Percentiles rank a stretch among this genome's conserved stretches.
These are phyloP conservation scores for Muschampia plurimacula DNA, from an alignment of 2,888 invertebrate species.

Conservation along the genomic window DNA sequence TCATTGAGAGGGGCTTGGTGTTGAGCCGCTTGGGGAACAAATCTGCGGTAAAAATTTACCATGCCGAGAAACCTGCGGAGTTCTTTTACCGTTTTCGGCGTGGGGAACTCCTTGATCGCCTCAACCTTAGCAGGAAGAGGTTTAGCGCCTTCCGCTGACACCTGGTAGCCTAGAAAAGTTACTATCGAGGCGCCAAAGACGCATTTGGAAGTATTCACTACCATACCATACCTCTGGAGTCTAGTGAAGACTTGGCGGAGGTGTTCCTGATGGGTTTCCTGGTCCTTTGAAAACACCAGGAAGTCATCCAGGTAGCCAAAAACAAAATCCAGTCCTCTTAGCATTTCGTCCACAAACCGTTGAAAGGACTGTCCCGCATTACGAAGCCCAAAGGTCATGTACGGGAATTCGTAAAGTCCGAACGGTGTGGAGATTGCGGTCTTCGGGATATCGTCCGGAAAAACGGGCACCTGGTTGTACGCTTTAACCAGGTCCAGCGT, in stretches of 20 bases:
- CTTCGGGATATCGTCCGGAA: constrained; percentile 1
- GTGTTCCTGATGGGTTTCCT: constrained; percentile 20
- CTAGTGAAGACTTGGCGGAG: constrained; percentile 22
- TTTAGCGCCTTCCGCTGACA: constrained; percentile 7
- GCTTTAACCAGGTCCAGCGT: constrained; percentile 2
- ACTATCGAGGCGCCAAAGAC: constrained; percentile 18
- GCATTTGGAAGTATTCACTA: constrained; percentile 33
- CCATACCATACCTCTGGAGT: constrained; percentile 19
- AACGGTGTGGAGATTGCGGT: constrained; percentile 5
- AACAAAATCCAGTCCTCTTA: constrained; percentile 8
- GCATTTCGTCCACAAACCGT: constrained; percentile 6
- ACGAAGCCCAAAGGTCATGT: constrained; percentile 4
- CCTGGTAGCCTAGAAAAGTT: constrained; percentile 8
- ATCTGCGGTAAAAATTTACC: constrained; percentile 7
- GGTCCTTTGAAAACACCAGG: constrained; percentile 23
- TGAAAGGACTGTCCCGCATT: constrained; percentile 5
- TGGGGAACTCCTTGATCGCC: constrained; percentile 9
- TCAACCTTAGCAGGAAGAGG: constrained; percentile 5
- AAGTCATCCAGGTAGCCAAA: constrained; percentile 33
- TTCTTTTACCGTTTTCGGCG: constrained; percentile 9
- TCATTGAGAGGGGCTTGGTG: constrained; percentile 2
- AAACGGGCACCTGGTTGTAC: constrained; percentile 5
- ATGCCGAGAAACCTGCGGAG: constrained; percentile 12
- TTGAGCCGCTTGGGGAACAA: constrained; percentile 7
- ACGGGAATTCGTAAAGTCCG: constrained; percentile 5